A percentile compares a stretch with the other conserved stretches of the same genome.
These are phyloP conservation scores for Tachyglossus aculeatus DNA, from an alignment of 2,797 vertebrate genomes.

Conservation along the genomic window DNA sequence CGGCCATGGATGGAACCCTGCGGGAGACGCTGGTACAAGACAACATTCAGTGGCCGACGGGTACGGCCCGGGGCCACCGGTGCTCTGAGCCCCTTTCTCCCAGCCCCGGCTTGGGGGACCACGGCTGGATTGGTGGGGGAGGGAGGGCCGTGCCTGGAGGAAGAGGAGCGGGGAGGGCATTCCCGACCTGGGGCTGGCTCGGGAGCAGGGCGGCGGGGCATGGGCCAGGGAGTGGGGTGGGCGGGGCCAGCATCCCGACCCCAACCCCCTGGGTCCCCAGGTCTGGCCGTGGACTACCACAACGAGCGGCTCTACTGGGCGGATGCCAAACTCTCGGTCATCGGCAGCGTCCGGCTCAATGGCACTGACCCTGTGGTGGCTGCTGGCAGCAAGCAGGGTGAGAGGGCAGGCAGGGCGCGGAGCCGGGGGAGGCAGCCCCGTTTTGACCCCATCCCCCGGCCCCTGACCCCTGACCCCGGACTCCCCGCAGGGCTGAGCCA, in stretches of 20 bases:
- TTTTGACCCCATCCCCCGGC: too few species aligned
- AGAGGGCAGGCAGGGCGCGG: not conserved
- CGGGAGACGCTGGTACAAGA: slow-evolving; percentile 92
- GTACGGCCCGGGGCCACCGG: slow-evolving; percentile 57
- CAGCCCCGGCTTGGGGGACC: not conserved
- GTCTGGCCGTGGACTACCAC: slow-evolving; percentile 94
- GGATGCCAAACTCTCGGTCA: slow-evolving; percentile 91
- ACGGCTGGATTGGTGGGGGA: too few species aligned
- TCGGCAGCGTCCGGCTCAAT: slow-evolving; percentile 92
- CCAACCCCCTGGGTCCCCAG: slow-evolving; percentile 66
- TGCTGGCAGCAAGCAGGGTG: slow-evolving; percentile 90
- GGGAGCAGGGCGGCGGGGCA: not conserved
- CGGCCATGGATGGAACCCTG: slow-evolving; percentile 95
- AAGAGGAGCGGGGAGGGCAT: not conserved
- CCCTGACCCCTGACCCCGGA: not conserved
- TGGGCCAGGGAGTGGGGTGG: not conserved
- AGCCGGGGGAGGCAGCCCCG: not conserved
- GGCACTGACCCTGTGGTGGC: slow-evolving; percentile 89
- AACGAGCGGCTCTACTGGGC: slow-evolving; percentile 96
- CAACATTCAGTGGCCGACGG: slow-evolving; percentile 97
- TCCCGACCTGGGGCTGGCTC: not conserved
- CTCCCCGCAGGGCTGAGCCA: slow-evolving; percentile 82
- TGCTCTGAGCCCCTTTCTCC: not conserved
- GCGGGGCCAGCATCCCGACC: not conserved
- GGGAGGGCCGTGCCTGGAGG: too few species aligned